Conservation (phyloP, 1,140 invertebrate genomes). For the Sitobion miscanthi region DNA sequence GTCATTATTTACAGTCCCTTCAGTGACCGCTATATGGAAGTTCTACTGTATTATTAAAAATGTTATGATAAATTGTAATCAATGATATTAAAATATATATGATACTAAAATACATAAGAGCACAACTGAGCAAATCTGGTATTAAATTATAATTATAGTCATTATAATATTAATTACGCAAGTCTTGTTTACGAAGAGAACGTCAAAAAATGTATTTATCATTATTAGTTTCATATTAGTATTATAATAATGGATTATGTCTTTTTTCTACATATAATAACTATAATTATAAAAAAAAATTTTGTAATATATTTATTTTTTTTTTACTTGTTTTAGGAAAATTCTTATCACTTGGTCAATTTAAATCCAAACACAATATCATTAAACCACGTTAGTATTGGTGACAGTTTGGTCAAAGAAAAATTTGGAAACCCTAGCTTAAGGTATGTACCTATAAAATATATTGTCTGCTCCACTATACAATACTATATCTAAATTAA, state of each 20-base stretch:
- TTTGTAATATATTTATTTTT: background rate
- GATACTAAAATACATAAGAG: background rate
- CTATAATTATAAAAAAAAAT: too few species aligned
- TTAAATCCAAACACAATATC: background rate
- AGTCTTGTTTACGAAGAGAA: too few species aligned
- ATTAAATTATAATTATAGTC: too few species aligned
- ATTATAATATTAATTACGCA: too few species aligned
- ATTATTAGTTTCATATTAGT: too few species aligned
- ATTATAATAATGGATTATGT: too few species aligned
- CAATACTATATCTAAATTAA: background rate
- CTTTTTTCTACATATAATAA: too few species aligned
- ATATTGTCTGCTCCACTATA: background rate
- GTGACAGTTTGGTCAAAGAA: slow-evolving; percentile 19
- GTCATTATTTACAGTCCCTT: too few species aligned
- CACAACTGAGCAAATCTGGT: background rate
- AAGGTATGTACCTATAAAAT: background rate
- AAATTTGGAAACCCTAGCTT: slow-evolving; percentile 47
- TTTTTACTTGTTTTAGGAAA: background rate
- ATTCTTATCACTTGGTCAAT: slow-evolving; percentile 3
- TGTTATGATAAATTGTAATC: too few species aligned
- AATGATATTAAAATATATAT: background rate
- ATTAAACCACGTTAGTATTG: background rate
- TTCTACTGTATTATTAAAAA: too few species aligned
- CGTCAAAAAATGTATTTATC: too few species aligned
- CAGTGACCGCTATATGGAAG: too few species aligned